Evolutionary conservation across 2,113 vertebrate genomes (phyloP), one percentile per base, ranked within the genome.

Genomic region (Saccopteryx bilineata): DNA sequence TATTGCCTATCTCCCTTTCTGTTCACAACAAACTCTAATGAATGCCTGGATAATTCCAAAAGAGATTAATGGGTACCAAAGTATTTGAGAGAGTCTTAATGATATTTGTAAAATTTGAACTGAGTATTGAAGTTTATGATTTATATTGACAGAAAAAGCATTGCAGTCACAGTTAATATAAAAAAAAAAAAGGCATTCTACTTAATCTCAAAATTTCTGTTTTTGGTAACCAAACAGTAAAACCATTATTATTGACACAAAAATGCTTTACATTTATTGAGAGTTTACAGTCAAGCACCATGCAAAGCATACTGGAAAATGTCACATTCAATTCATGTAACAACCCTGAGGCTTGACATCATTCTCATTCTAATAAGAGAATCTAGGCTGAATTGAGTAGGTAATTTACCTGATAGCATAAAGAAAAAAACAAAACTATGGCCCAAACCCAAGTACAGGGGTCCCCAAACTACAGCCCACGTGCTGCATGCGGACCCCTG

Each of bases 131-230:
- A 85, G 10, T 13, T 19, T 78, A 83, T 48, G 9, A 46, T 85
- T 76, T 88, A 93, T 91, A 88, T 72, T 74, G 13, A 71, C 46
- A 89, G n/a, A 50, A 75, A 76, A 68, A 66, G 7, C 46, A 65
- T 28, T 93, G 3, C 28, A 78, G 5, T 66, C 23, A 58, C 31
- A 65, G 9, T 91, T 9, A 93, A 80, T 56, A 61, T 72, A 18
- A 93, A 28, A 90, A 84, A 28, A 90, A 84, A 65, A 19, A 21
- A 71, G 23, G 17, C 8, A 90, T 56, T 65, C 3, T 24, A 82
- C 68, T 58, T 7, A 79, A 79, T n/a, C 33, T 33, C 15, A 72
- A 83, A 61, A 4, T 46, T 23, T 82, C 15, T 65, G 10, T 66
- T 93, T 93, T 94, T 39, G n/a, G 3, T 48, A 12, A 23, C n/a